Base-by-base conservation (phyloP, 1,140 invertebrate genomes). In the Drosophila baimaii region DNA sequence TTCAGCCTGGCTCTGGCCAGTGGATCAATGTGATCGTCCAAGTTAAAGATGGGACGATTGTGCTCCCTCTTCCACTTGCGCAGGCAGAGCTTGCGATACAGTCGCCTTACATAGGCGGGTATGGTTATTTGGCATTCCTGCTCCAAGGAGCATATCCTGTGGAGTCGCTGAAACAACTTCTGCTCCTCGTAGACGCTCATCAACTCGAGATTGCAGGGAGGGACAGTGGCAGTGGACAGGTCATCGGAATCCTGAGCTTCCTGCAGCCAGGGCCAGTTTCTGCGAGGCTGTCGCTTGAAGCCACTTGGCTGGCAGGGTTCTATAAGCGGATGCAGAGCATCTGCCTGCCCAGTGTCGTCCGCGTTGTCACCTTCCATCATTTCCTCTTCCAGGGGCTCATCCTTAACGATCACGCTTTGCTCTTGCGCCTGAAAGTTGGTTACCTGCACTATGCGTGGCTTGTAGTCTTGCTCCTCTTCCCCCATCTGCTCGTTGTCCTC, bases 171-270 rank as follows among this genome's bases (percentile, higher is more conserved):
- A 13, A 95, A 75, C 13, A 95, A 64, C 75, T 93, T 93, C 23
- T 90, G 81, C 82, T 95, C 95, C 78, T 95, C 94, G 75, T 94
- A 93, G 46, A 93, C 79, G 57, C 92, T 94, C 92, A 95, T 94
- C 74, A 91, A 80, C 0, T 81, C 77, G 75, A 90, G 74, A 27
- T 70, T 61, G 19, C 71, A 47, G 23, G n/a, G n/a, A n/a, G n/a
- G n/a, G n/a, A n/a, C n/a, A n/a, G 9, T 29, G 46, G 54, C 27
- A 4, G 54, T 39, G 6, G 39, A 10, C 2, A 44, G 0, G 2
- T 69, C 73, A 55, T 55, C 49, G 5, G 43, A 15, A 12, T 77
- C 62, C 13, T 49, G 54, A 1, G 63, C 57, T 25, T 70, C 75
- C 46, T 90, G 81, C 35, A 90, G 39, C 91, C 91, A 92, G 7